A percentile compares a stretch with the other conserved stretches of the same genome.
phyloP scores from a whole-genome alignment of 2,888 invertebrate genomes.

The Heliconius ethilla region DNA sequence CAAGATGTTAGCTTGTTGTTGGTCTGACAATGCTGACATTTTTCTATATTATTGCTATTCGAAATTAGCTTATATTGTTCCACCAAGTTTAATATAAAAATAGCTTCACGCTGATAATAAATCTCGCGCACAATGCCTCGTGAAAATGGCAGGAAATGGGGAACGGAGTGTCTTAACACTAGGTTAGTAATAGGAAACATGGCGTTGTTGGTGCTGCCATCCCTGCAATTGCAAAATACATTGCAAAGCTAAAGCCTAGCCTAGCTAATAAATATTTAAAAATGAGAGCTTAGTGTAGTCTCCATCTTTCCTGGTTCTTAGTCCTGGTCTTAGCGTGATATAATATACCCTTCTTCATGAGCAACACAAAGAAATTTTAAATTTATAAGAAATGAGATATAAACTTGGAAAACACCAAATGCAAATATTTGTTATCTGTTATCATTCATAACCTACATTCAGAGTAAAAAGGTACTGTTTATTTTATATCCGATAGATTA shows the following conservation, averaged over 20 bases:
- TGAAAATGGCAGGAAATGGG: too few relatives aligned
- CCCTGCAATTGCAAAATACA: neutral
- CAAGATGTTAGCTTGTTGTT: neutral
- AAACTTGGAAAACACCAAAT: neutral
- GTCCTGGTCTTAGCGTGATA: too few relatives aligned
- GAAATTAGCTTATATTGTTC: neutral
- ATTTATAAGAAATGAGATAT: too few relatives aligned
- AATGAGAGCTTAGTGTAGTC: too few relatives aligned
- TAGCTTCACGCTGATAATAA: too few relatives aligned
- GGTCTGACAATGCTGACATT: neutral
- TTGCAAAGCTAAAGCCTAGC: too few relatives aligned
- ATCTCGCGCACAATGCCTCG: neutral
- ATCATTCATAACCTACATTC: constrained; percentile 7
- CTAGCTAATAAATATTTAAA: too few relatives aligned
- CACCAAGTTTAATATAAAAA: too few relatives aligned
- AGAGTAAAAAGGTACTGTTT: neutral
- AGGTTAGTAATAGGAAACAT: neutral
- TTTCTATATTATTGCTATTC: neutral
- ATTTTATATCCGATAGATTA: neutral
- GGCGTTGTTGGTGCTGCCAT: neutral
- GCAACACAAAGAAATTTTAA: too few relatives aligned
- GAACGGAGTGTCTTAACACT: neutral
- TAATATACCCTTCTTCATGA: too few relatives aligned
- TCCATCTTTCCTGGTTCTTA: too few relatives aligned
- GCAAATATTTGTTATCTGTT: neutral